Evolutionary conservation across 2,797 vertebrate species (phyloP), one percentile per base, ranked within the genome.

Genomic region (Phyllotis vaccarum): DNA sequence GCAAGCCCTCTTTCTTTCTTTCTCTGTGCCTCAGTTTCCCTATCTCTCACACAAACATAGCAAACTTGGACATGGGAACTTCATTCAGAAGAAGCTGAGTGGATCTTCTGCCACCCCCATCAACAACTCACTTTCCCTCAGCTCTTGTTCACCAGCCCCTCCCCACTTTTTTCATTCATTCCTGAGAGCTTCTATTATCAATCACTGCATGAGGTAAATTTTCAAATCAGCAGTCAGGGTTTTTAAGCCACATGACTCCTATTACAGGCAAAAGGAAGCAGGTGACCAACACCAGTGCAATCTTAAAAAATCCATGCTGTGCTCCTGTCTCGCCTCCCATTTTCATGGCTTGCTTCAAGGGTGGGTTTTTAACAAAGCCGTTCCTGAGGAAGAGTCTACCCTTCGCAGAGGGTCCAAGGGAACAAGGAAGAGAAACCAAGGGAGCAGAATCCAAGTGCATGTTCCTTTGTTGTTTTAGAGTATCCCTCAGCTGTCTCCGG

Each of bases 181-280:
- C 86, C 79, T 83, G 89, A 97, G 91, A 97, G 94, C 90, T 96
- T 97, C 82, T 97, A 49, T 95, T 97, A 97, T 97, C 94, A 79
- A 54, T 88, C 96, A 92, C 70, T 12, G 2, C 91, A 88, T 90
- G 96, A 60, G 49, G 29, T 95, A 97, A 97, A 96, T 81, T 95
- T 97, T 22, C 60, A 95, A 97, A 93, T 96, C 97, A 54, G 89
- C 90, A 93, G 66, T 90, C 79, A 90, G 90, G 66, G 91, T 93
- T 97, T 97, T 97, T 94, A 97, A 95, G 90, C 94, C 14, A 70
- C 92, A 64, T 56, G 96, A 94, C 81, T 96, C 86, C 89, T 95
- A 91, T 94, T 91, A 90, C 34, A 95, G 85, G 74, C 89, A 79
- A 90, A 85, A 93, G 85, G 80, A 96, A 78, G 90, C 90, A 85